Conservation (phyloP, 2,797 vertebrate species). For the Phrynocephalus forsythii region DNA sequence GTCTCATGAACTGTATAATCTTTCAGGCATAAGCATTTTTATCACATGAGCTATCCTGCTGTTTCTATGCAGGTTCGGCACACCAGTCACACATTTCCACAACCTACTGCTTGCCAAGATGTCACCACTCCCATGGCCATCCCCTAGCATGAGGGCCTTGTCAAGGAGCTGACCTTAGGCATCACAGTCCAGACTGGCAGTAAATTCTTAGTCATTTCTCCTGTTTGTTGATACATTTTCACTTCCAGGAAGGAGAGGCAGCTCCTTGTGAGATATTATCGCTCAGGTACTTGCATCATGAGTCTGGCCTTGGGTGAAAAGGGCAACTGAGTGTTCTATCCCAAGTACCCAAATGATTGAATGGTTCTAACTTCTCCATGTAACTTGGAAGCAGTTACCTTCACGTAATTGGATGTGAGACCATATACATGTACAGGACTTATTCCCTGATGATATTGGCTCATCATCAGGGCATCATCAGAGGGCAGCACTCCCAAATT, state of each 20-base stretch:
- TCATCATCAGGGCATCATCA: too few species aligned
- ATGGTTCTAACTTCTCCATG: not conserved
- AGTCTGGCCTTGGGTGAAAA: not conserved
- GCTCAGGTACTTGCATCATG: not conserved
- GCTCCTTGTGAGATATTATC: not conserved
- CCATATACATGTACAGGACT: too few species aligned
- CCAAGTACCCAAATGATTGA: not conserved
- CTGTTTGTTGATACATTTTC: not conserved
- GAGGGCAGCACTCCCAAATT: too few species aligned
- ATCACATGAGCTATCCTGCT: not conserved
- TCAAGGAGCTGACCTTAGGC: not conserved
- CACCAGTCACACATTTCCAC: not conserved
- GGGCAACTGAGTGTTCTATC: not conserved
- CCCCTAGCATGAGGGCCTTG: not conserved
- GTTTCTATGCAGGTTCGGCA: not conserved
- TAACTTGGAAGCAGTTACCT: not conserved
- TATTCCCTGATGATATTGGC: too few species aligned
- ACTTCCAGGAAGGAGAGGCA: not conserved
- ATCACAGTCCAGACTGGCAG: not conserved
- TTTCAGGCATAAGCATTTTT: not conserved
- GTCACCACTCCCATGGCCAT: not conserved
- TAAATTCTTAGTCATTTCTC: not conserved
- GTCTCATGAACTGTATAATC: not conserved
- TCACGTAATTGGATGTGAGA: too few species aligned
- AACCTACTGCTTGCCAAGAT: not conserved